A percentile compares a stretch with the other conserved stretches of the same genome.
phyloP scores from a whole-genome alignment of 2,797 vertebrate species.

The Triplophysa yarkandensis region DNA sequence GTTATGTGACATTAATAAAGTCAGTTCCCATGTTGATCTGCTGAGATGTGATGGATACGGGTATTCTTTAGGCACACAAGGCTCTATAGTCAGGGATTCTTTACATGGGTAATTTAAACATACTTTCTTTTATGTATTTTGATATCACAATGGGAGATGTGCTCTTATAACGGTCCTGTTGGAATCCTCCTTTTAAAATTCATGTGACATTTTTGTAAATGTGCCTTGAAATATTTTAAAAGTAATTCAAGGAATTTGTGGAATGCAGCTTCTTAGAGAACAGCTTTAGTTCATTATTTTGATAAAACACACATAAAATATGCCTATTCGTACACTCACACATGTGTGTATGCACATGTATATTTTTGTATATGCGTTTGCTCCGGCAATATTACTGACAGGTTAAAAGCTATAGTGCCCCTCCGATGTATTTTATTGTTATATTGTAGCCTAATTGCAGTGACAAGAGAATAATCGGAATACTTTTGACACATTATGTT shows the following conservation, averaged over 20 bases:
- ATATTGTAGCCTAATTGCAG: slow-evolving; percentile 24
- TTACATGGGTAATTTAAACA: too few species aligned
- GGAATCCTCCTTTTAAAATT: neutral
- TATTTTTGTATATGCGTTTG: neutral
- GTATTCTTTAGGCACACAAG: too few species aligned
- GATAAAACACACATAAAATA: too few species aligned
- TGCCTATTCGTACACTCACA: neutral
- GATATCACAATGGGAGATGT: neutral
- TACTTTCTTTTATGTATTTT: too few species aligned
- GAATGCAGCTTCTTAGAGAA: neutral
- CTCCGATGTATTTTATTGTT: neutral
- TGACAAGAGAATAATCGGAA: slow-evolving; percentile 14
- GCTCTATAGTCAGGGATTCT: too few species aligned
- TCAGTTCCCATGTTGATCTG: too few species aligned
- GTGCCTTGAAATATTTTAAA: neutral
- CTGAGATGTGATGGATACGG: too few species aligned
- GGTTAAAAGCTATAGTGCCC: slow-evolving; percentile 3
- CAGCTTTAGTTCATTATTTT: too few species aligned
- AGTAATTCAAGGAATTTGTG: neutral
- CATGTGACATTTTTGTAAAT: neutral
- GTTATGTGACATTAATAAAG: too few species aligned
- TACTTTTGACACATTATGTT: slow-evolving; percentile 20
- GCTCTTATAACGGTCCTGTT: neutral
- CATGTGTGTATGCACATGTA: neutral
- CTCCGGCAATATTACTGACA: neutral